Base-by-base conservation (phyloP, 2,888 invertebrate species). In the Chloroclystis v-ata region DNA sequence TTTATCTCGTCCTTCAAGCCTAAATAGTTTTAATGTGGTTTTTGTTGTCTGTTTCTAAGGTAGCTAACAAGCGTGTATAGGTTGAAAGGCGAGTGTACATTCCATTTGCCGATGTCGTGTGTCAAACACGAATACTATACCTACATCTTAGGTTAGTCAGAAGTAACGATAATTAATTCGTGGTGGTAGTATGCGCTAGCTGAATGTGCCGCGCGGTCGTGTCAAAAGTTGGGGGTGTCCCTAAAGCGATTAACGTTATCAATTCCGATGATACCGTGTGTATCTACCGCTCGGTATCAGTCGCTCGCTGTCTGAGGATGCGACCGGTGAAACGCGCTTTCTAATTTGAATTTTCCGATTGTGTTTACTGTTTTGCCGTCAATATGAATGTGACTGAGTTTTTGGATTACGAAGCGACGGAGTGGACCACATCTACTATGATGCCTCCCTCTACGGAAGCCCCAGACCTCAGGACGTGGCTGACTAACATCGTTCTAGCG, bases 401-500 rank as follows among this genome's bases (percentile, higher is more conserved):
- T 4, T 53, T 65, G 61, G 69, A 69, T 37, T 59, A 55, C 33
- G 58, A 60, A 5, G 51, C 59, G 1, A 56, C 60, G 29, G 46
- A 54, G 12, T 47, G 59, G 28, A 48, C 48, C 9, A 51, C 53
- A 8, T 60, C 65, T 7, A 62, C 66, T 0, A 60, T 60, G 51
- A 35, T 64, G 20, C 63, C 65, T 25, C 65, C 54, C 1, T 64
- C 67, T 0, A 72, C 76, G 2, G 58, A 54, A 0, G 59, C 75
- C 0, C 64, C 72, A 10, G 83, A 75, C 56, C 41, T 83, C 12
- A 69, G 82, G 51, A 63, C 71, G 11, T 84, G 83, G 84, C 56
- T 85, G 28, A 69, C 72, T 42, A 67, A 76, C 60, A 56, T 78
- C 35, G 62, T 85, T 24, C 35, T 82, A 52, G 63, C 83, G 84